Base-by-base conservation (phyloP, 2,888 invertebrate species). In the Punctoribates punctum region DNA sequence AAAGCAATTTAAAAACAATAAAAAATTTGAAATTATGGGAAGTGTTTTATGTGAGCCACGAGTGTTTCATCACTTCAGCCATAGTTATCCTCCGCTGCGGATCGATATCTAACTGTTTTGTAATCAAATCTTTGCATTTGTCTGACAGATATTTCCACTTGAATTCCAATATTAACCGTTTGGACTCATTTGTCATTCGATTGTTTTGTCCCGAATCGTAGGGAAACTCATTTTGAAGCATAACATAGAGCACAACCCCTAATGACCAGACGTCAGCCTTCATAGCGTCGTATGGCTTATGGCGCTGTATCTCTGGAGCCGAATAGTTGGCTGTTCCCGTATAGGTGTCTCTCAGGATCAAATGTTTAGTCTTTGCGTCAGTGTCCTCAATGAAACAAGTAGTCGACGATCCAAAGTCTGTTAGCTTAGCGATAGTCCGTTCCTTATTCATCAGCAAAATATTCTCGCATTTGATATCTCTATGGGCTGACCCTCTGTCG, bases 321-420 rank as follows among this genome's bases (percentile, higher is more conserved):
- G 91, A 93, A 83, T 94, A 94, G 6, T 92, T 91, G 17, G 93
- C 85, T 15, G 92, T 92, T 0, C 93, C 94, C 82, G 93, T 93
- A 82, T 90, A 93, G 0, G 93, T 93, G 81, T 90, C 88, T 80
- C 92, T 92, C 73, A 93, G 87, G 6, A 92, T 89, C 51, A 91
- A 86, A 75, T 90, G 87, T 11, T 73, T 73, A 27, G 62, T 57
- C 9, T 38, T n/a, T 2, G 17, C 34, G n/a, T 77, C 73, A 4
- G 34, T 34, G 8, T 34, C 8, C 34, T 4, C 8, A 34, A 34
- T 73, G 15, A 65, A 73, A 81, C 85, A 85, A 77, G 82, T 80
- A 46, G 88, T 83, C 0, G 88, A 85, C 82, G 89, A 89, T 11
- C 89, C 90, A 82, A 90, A 90, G 83, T 90, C 90, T 0, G 87